These are phyloP conservation scores for Oenanthe oenanthe DNA, from an alignment of 2,113 vertebrate species.

Conservation along the genomic window DNA sequence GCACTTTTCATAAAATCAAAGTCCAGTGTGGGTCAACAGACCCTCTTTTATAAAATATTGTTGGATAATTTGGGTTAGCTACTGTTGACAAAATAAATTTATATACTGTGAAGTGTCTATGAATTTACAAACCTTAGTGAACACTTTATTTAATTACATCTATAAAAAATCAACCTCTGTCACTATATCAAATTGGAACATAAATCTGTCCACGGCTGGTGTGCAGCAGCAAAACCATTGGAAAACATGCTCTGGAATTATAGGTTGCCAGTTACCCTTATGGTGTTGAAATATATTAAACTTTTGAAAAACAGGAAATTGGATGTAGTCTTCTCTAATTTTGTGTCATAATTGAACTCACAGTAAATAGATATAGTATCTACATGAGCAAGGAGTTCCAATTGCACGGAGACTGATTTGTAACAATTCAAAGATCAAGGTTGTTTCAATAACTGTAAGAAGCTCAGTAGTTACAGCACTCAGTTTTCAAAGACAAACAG, in stretches of 20 bases:
- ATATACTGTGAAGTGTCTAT: neutral
- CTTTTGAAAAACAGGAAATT: neutral
- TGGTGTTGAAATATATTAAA: neutral
- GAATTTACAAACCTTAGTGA: neutral
- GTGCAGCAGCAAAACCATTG: neutral
- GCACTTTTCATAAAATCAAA: neutral
- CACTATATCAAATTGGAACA: neutral
- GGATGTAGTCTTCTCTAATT: neutral
- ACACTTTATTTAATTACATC: neutral
- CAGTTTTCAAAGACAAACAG: neutral
- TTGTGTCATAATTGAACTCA: neutral
- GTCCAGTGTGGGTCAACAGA: neutral
- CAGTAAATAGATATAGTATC: neutral
- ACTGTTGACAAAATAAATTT: neutral
- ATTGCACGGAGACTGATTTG: neutral
- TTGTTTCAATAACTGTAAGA: neutral
- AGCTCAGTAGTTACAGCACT: neutral
- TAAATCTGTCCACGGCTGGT: neutral
- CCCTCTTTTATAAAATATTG: neutral
- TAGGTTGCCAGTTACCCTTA: neutral
- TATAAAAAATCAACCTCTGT: neutral
- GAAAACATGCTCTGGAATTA: neutral
- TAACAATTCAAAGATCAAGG: neutral
- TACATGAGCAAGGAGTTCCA: neutral
- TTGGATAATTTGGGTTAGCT: neutral